A percentile compares a stretch with the other conserved stretches of the same genome.
phyloP scores from a whole-genome alignment of 2,797 vertebrate species.

The Peromyscus eremicus region DNA sequence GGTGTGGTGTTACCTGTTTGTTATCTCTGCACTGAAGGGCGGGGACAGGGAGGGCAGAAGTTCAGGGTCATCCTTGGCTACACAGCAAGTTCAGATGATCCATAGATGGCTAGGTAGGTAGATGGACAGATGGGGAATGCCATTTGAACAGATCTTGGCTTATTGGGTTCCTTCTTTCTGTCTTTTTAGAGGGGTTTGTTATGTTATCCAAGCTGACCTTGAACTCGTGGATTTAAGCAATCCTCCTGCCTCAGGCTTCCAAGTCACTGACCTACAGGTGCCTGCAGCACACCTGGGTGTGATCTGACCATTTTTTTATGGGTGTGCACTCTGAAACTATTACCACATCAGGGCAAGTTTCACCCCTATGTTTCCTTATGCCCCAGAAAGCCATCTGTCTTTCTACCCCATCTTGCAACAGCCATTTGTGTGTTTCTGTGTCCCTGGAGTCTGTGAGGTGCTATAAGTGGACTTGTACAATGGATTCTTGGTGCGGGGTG shows the following conservation, averaged over 20 bases:
- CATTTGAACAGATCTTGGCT: not conserved
- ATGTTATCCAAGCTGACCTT: not conserved
- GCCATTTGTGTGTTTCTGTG: not conserved
- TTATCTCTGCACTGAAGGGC: not conserved
- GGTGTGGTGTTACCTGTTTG: not conserved
- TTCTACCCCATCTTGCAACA: not conserved
- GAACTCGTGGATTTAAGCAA: not conserved
- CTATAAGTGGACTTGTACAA: not conserved
- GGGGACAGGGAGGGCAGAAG: not conserved
- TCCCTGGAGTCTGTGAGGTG: not conserved
- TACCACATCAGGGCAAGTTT: not conserved
- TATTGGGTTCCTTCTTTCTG: not conserved
- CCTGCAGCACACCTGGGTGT: not conserved
- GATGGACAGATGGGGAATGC: not conserved
- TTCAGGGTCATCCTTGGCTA: not conserved
- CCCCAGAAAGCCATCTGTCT: not conserved
- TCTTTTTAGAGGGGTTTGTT: not conserved
- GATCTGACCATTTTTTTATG: not conserved
- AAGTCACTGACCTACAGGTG: not conserved
- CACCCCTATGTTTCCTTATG: not conserved
- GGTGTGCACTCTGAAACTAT: accelerated
- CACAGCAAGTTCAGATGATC: not conserved
- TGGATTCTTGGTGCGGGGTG: not conserved
- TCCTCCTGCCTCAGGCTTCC: not conserved
- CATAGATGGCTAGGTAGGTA: too few relatives aligned